Evolutionary conservation across 2,113 vertebrate genomes (phyloP), one percentile per base, ranked within the genome.

Genomic region (Zingel zingel): DNA sequence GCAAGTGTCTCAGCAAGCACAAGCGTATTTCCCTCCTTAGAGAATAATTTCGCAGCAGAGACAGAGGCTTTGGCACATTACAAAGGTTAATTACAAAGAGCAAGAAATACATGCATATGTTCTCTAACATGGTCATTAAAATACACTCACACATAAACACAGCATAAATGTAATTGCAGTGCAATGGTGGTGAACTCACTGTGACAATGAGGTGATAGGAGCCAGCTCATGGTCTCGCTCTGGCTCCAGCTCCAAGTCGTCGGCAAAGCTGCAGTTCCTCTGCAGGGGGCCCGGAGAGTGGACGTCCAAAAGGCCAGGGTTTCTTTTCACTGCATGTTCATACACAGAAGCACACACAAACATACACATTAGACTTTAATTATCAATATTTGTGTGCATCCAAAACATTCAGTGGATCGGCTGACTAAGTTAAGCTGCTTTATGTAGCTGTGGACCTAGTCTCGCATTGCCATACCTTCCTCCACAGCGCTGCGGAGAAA

Each of bases 11-110:
- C 69, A 2, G 74, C 47, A 70, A 77, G 43, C 56, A 87, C 48
- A 33, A 80, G 86, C 53, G 65, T 76, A 85, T 67, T 91, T 95
- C 67, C 89, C 96, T 97, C 74, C 82, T 62, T 62, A 77, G 27
- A 74, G 53, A 73, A 48, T 87, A 73, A 83, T 71, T 74, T 73
- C 36, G 39, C 59, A 85, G 63, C 23, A 63, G 57, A 85, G 67
- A 66, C 67, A 81, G 23, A 57, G 56, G 58, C 3, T 68, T 73
- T 71, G 61, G 48, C 62, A 76, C 63, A 57, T 76, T 79, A 51
- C 43, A 75, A 70, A 80, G 84, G 77, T 87, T 89, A 83, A 88
- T 83, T 77, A 79, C 5, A 77, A 85, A 81, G 50, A 66, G 33
- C 1, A 14, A 53, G 56, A 25, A 43, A 59, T 1, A 67, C 13